Conservation (phyloP, 2,888 invertebrate genomes). For the Netelia fuscicornis region DNA sequence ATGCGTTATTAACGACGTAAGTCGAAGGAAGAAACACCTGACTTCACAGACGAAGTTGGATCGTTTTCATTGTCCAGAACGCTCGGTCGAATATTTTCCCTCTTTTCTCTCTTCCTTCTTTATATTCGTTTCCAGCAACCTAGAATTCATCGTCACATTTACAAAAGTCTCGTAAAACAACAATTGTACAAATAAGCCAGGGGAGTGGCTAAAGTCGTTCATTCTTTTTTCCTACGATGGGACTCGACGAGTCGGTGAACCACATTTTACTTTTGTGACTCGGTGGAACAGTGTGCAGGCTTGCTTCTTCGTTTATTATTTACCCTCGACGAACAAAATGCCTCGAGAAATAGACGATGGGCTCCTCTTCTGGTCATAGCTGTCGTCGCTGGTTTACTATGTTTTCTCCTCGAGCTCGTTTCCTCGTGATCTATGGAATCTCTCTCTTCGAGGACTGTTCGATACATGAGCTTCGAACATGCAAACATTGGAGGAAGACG, state of each 20-base stretch:
- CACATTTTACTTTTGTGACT: background rate
- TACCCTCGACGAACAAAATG: constrained; percentile 15
- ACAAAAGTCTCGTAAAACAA: background rate
- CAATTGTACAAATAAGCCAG: background rate
- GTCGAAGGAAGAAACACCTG: constrained; percentile 33
- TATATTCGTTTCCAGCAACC: background rate
- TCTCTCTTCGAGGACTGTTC: background rate
- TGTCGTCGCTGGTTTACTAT: background rate
- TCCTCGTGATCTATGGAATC: constrained; percentile 15
- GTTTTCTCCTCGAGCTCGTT: background rate
- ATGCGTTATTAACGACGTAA: background rate
- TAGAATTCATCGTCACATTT: too few species aligned
- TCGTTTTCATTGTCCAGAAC: constrained; percentile 43
- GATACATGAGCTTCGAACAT: background rate
- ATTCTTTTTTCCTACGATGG: background rate
- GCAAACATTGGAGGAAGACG: background rate
- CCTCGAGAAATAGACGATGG: background rate
- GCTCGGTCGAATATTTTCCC: background rate
- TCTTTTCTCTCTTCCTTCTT: background rate
- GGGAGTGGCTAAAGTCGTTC: background rate
- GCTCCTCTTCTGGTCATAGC: too few species aligned
- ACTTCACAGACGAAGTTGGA: constrained; percentile 29
- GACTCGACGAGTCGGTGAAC: background rate
- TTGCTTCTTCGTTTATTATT: background rate
- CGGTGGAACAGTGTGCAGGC: background rate